phyloP scores from a whole-genome alignment of 2,888 invertebrate species.

The Drosophila koepferae region DNA sequence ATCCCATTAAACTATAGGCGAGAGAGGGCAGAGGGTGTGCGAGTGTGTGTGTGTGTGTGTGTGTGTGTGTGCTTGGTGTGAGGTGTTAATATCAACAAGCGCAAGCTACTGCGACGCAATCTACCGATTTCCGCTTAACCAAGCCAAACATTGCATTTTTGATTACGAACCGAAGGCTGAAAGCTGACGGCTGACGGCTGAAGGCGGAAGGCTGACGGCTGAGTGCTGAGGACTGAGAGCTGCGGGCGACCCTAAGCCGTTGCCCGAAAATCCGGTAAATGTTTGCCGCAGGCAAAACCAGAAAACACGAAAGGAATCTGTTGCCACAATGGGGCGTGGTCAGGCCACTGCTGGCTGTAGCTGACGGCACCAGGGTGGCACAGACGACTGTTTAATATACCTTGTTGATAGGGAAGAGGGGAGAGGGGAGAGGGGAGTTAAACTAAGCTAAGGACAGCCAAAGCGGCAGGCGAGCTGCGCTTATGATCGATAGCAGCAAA shows the following conservation, averaged over 20 bases:
- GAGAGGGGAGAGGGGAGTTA: background rate
- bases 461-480: slow-evolving; percentile 3
- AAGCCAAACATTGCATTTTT: slow-evolving; percentile 82
- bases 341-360: slow-evolving; percentile 5
- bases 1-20: slow-evolving; percentile 29
- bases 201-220: slow-evolving; percentile 45
- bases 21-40: background rate
- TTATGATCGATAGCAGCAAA: slow-evolving; percentile 44
- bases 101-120: slow-evolving; percentile 73
- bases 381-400: slow-evolving; percentile 29
- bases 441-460: background rate
- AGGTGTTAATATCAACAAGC: slow-evolving; percentile 80
- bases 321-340: slow-evolving; percentile 38
- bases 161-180: slow-evolving; percentile 66
- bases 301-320: slow-evolving; percentile 24
- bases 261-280: slow-evolving; percentile 21
- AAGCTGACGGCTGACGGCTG: slow-evolving; percentile 48
- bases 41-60: background rate
- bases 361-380: slow-evolving; percentile 36
- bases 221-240: slow-evolving; percentile 42
- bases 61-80: slow-evolving; percentile 6
- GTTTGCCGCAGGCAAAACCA: slow-evolving; percentile 41
- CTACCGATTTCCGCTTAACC: slow-evolving; percentile 81
- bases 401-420: background rate
- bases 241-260: slow-evolving; percentile 30